A percentile compares a stretch with the other conserved stretches of the same genome.
These are phyloP conservation scores for Parotia lawesii DNA, from an alignment of 2,113 vertebrate genomes.

Conservation along the genomic window DNA sequence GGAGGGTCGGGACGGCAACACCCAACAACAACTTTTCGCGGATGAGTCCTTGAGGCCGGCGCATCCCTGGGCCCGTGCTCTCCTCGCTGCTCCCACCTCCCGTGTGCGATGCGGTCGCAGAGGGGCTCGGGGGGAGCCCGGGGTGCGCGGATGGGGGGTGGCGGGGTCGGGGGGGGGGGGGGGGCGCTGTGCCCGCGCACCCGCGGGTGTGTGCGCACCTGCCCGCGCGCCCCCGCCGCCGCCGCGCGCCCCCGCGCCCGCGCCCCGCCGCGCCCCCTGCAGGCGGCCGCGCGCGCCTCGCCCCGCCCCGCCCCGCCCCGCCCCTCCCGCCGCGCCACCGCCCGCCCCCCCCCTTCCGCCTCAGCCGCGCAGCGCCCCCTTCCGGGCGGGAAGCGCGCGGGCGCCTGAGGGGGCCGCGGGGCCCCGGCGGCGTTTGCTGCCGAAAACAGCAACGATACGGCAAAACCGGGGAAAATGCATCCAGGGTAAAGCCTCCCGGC, in stretches of 20 bases:
- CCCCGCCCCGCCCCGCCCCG: neutral
- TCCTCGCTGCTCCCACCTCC: neutral
- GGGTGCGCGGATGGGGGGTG: too few relatives aligned
- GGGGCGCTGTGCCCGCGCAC: neutral
- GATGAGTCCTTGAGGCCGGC: rapidly evolving
- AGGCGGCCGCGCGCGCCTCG: too few relatives aligned
- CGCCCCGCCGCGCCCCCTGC: too few relatives aligned
- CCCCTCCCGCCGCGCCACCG: neutral
- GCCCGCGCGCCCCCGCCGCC: too few relatives aligned
- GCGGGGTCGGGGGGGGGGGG: too few relatives aligned
- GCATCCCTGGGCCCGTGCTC: rapidly evolving
- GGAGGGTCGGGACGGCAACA: neutral
- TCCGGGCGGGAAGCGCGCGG: neutral
- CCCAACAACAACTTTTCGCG: too few relatives aligned
- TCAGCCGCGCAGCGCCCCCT: neutral
- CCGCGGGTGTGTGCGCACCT: neutral
- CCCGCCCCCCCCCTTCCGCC: neutral
- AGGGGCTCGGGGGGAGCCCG: neutral
- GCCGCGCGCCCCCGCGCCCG: too few relatives aligned
- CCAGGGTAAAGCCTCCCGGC: rapidly evolving
- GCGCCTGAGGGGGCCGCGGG: neutral
- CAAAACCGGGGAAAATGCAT: rapidly evolving
- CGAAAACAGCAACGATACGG: rapidly evolving
- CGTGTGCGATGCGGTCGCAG: rapidly evolving
- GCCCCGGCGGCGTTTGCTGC: rapidly evolving